Percentiles rank a stretch among this genome's conserved stretches.
Conservation (phyloP, 2,797 vertebrate species). For the Eleutherodactylus coqui region DNA sequence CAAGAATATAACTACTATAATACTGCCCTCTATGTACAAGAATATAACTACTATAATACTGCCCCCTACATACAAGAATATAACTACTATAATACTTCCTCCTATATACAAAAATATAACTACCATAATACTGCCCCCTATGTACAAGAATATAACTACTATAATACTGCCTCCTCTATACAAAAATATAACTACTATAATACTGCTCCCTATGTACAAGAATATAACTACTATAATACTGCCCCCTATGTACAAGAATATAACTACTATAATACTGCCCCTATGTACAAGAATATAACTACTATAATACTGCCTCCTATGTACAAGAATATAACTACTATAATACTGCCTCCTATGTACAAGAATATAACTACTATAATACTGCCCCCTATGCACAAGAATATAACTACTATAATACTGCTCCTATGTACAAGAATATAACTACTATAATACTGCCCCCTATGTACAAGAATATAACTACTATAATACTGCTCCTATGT, state of each 20-base stretch:
- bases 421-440: conserved; percentile 3
- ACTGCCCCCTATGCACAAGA: not conserved
- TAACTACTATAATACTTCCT: too few species aligned
- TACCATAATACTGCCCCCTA: too few species aligned
- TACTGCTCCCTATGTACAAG: not conserved
- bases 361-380: conserved; percentile 7
- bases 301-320: too few species aligned
- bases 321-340: conserved; percentile 3
- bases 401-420: not conserved
- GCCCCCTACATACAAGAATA: too few species aligned
- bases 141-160: too few species aligned
- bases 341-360: not conserved
- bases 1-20: too few species aligned
- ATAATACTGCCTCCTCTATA: not conserved
- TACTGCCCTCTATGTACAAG: too few species aligned
- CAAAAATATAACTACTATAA: not conserved
- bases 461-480: too few species aligned
- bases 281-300: not conserved
- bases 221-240: not conserved
- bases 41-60: too few species aligned
- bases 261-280: not conserved
- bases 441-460: not conserved
- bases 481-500: too few species aligned
- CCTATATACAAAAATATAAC: too few species aligned
- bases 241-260: not conserved